These are phyloP conservation scores for Phaethon lepturus DNA, from an alignment of 2,113 vertebrate genomes.

Conservation along the genomic window DNA sequence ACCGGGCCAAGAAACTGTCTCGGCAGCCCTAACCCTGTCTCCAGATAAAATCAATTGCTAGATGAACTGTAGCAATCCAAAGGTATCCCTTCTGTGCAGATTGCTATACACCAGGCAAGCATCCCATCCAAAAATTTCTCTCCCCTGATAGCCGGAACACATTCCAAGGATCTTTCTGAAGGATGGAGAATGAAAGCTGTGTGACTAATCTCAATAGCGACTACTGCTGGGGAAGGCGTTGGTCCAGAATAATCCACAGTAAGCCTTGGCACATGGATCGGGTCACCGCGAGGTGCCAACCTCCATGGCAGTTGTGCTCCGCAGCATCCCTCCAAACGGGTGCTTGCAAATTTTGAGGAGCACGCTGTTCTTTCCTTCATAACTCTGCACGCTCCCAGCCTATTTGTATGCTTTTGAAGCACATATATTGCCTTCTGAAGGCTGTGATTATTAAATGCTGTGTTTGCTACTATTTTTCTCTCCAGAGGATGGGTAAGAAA, in stretches of 20 bases:
- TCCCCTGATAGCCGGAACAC: background rate
- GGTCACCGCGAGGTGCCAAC: background rate
- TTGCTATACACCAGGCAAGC: background rate
- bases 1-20: conserved; percentile 35
- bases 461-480: conserved; percentile 5
- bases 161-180: background rate
- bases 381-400: background rate
- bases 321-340: background rate
- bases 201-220: conserved; percentile 44
- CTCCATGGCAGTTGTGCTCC: background rate
- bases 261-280: background rate
- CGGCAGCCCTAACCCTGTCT: background rate
- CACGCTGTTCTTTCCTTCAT: background rate
- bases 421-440: background rate
- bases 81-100: conserved; percentile 25
- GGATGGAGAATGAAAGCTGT: background rate
- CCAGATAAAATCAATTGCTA: conserved; percentile 18
- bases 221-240: conserved; percentile 1
- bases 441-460: conserved; percentile 5
- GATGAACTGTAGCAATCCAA: background rate
- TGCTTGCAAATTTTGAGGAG: conserved; percentile 13
- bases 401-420: background rate
- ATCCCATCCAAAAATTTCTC: conserved; percentile 6
- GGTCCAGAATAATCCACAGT: conserved; percentile 34
- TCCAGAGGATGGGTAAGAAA: background rate